phyloP scores from a whole-genome alignment of 1,140 invertebrate species.

The Paraescarpia echinospica region DNA sequence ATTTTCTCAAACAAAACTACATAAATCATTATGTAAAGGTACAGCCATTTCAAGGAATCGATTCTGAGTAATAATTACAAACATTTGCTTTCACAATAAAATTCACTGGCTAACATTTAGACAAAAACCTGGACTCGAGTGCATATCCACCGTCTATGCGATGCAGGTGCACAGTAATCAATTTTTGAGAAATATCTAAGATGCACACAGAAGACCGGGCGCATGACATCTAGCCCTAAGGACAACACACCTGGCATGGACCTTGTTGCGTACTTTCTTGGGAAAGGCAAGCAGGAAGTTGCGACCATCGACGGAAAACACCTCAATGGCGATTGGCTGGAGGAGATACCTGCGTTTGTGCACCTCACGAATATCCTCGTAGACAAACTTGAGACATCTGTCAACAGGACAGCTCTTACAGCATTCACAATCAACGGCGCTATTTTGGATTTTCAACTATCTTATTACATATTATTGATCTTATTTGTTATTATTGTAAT shows the following conservation, averaged over 20 bases:
- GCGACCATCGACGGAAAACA: conserved; percentile 95
- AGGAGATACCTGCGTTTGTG: conserved; percentile 67
- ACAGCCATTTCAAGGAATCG: background rate
- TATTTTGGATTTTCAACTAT: too few species aligned
- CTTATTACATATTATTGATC: too few species aligned
- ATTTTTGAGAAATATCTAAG: too few species aligned
- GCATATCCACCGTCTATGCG: too few species aligned
- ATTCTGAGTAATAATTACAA: background rate
- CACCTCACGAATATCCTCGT: conserved; percentile 90
- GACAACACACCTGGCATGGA: conserved; percentile 67
- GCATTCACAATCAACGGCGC: too few species aligned
- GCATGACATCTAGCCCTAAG: background rate
- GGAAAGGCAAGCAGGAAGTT: conserved; percentile 97
- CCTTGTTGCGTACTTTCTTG: conserved; percentile 82
- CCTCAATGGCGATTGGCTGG: conserved; percentile 93
- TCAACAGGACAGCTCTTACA: conserved; percentile 11
- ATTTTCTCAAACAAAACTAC: background rate
- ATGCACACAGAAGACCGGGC: background rate
- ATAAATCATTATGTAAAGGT: background rate
- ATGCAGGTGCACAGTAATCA: too few species aligned
- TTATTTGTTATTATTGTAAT: too few species aligned
- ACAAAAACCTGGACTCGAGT: background rate
- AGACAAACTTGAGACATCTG: conserved; percentile 80
- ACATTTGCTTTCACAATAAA: conserved; percentile 7
- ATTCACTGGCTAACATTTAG: conserved; percentile 28